A percentile compares a stretch with the other conserved stretches of the same genome.
These are phyloP conservation scores for Pantherophis alleghaniensis DNA, from an alignment of 2,797 vertebrate species.

Conservation along the genomic window DNA sequence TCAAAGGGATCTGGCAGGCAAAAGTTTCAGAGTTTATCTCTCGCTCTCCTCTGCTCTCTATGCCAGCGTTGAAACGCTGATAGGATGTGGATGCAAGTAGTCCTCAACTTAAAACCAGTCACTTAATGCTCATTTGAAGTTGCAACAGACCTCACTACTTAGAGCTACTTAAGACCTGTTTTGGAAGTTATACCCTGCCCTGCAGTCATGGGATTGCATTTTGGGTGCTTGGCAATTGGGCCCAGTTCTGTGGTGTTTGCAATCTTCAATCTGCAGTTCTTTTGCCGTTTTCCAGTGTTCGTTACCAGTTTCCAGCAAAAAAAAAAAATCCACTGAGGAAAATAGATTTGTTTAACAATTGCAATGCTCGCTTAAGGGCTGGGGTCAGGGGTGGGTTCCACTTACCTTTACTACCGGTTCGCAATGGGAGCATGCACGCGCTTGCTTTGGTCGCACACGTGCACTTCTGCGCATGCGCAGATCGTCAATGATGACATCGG, in stretches of 20 bases:
- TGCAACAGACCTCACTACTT: background rate
- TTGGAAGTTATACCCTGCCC: background rate
- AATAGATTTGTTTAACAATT: background rate
- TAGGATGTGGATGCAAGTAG: background rate
- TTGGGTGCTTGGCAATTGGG: background rate
- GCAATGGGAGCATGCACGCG: fast-evolving
- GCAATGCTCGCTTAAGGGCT: background rate
- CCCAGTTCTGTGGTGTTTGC: background rate
- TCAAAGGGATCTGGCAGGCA: too few relatives aligned
- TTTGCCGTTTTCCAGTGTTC: background rate
- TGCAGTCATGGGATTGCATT: background rate
- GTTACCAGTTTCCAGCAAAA: background rate
- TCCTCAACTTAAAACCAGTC: background rate
- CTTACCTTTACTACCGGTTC: too few relatives aligned
- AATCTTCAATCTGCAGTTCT: background rate
- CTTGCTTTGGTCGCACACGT: too few relatives aligned
- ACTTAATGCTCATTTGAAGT: background rate
- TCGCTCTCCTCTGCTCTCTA: too few relatives aligned
- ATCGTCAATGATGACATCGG: too few relatives aligned
- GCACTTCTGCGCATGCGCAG: too few relatives aligned
- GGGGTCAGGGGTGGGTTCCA: too few relatives aligned
- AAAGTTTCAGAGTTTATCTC: too few relatives aligned
- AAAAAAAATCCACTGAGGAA: background rate
- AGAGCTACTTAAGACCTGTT: background rate
- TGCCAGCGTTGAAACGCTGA: too few relatives aligned